A percentile compares a stretch with the other conserved stretches of the same genome.
These are phyloP conservation scores for Riparia riparia DNA, from an alignment of 2,113 vertebrate genomes.

Conservation along the genomic window DNA sequence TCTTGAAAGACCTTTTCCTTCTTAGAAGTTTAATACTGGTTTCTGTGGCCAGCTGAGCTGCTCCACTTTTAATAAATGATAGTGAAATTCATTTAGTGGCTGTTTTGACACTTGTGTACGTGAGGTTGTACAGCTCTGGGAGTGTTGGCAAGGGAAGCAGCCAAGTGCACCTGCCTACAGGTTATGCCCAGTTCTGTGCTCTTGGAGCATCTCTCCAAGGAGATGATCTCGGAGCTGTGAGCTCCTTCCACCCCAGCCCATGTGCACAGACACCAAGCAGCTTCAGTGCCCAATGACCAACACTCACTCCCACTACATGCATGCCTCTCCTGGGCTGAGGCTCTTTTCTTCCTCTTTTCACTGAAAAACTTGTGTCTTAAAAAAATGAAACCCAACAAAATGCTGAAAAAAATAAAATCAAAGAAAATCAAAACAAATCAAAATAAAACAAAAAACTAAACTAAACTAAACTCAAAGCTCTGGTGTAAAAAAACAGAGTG, in stretches of 20 bases:
- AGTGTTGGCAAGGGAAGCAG: neutral
- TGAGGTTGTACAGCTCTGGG: neutral
- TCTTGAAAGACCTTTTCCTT: neutral
- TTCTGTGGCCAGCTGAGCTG: neutral
- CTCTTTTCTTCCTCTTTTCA: neutral
- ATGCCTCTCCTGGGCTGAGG: neutral
- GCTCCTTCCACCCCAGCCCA: neutral
- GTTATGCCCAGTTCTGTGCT: neutral
- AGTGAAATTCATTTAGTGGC: neutral
- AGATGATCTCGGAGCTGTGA: neutral
- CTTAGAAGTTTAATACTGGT: neutral
- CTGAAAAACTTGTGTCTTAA: neutral
- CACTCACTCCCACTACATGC: fast-evolving
- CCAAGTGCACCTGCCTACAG: neutral
- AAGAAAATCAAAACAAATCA: neutral
- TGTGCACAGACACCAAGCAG: fast-evolving
- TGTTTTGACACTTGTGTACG: fast-evolving
- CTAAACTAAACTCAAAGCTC: neutral
- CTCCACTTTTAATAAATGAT: neutral
- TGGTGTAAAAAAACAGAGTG: neutral
- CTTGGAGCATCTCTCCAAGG: neutral
- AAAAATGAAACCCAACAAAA: neutral
- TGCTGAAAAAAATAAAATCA: neutral
- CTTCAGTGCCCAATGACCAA: fast-evolving
- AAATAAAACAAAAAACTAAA: neutral